Conservation (phyloP, 2,113 vertebrate species). For the Nerophis ophidion region DNA sequence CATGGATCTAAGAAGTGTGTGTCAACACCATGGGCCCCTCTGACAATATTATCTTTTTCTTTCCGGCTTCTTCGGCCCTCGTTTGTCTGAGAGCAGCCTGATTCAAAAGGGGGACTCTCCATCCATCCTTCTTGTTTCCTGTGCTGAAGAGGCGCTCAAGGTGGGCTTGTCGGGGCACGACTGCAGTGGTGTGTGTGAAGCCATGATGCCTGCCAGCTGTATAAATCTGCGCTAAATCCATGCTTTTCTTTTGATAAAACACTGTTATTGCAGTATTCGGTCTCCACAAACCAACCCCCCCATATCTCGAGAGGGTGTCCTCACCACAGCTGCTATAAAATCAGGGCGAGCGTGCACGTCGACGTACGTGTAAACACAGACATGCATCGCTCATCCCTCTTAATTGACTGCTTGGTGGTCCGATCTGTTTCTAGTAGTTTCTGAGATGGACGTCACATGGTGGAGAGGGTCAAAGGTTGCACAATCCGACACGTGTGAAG, state of each 20-base stretch:
- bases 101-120: conserved; percentile 35
- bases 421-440: conserved; percentile 1
- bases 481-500: conserved; percentile 2
- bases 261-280: conserved; percentile 12
- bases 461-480: conserved; percentile 9
- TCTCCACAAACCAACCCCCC: not conserved
- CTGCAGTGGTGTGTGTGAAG: conserved; percentile 24
- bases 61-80: not conserved
- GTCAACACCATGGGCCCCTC: not conserved
- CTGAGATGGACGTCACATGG: conserved; percentile 4
- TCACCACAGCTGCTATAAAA: too few relatives aligned
- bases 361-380: conserved; percentile 11
- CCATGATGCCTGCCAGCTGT: conserved; percentile 49
- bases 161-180: conserved; percentile 45
- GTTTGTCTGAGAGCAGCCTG: conserved; percentile 25
- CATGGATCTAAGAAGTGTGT: not conserved
- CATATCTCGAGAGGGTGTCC: too few relatives aligned
- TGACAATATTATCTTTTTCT: conserved; percentile 22
- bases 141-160: conserved; percentile 22
- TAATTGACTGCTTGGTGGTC: conserved; percentile 29
- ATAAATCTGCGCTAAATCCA: conserved; percentile 41
- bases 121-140: conserved; percentile 24
- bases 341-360: too few relatives aligned
- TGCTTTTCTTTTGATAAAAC: conserved; percentile 10
- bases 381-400: not conserved